These are phyloP conservation scores for Anguilla japonica DNA, from an alignment of 2,113 vertebrate species.

Conservation along the genomic window DNA sequence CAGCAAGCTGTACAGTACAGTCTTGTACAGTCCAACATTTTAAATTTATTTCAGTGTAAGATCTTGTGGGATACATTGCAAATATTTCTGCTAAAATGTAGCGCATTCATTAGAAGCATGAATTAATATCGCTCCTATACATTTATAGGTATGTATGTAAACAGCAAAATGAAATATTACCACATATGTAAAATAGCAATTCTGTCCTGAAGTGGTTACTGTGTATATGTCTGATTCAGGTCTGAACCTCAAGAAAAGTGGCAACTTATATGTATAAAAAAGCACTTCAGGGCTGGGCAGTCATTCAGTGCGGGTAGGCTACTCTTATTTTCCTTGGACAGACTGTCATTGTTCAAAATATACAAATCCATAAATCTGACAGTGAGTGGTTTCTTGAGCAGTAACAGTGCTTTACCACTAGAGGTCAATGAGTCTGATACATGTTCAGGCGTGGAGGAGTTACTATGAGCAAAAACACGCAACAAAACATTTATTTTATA, in stretches of 20 bases:
- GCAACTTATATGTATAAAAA: neutral
- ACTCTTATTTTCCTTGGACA: neutral
- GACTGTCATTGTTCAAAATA: constrained; percentile 3
- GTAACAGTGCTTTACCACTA: neutral
- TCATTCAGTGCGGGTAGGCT: neutral
- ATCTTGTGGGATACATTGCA: neutral
- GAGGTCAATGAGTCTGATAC: neutral
- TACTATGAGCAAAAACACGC: neutral
- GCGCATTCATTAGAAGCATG: neutral
- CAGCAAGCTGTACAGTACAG: no score
- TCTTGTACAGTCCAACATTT: neutral
- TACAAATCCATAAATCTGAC: neutral
- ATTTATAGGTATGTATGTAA: no score
- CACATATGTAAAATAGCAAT: neutral
- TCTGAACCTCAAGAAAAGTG: neutral
- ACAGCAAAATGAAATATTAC: neutral
- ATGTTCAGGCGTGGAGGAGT: neutral
- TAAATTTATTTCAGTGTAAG: neutral
- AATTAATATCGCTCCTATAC: neutral
- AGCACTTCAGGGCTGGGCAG: neutral
- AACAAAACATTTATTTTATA: no score
- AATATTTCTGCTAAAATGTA: neutral
- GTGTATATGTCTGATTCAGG: neutral
- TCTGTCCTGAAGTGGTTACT: neutral
- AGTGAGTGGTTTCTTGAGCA: neutral